A percentile compares a stretch with the other conserved stretches of the same genome.
phyloP scores from a whole-genome alignment of 2,113 vertebrate genomes.

The Vidua chalybeata region DNA sequence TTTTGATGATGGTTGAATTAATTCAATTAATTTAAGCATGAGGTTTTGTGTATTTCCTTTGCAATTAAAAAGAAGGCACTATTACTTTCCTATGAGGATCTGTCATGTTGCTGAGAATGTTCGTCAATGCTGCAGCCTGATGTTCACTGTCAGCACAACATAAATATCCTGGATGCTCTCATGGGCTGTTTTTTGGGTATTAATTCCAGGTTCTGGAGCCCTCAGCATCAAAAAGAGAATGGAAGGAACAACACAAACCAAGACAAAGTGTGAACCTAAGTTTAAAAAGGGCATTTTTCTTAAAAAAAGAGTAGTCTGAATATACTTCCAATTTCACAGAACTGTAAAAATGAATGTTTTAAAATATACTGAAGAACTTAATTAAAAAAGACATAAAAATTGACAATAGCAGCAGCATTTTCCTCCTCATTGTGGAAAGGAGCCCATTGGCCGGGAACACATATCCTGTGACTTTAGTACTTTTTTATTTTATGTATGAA shows the following conservation, averaged over 20 bases:
- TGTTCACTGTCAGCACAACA: neutral
- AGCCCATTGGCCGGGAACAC: neutral
- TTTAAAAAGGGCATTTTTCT: neutral
- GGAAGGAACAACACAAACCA: neutral
- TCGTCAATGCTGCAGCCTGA: constrained; percentile 29
- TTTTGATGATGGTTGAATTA: neutral
- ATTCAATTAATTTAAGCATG: neutral
- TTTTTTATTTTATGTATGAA: neutral
- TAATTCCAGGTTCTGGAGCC: neutral
- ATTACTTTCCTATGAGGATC: neutral
- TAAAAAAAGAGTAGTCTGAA: neutral
- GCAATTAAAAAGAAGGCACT: neutral
- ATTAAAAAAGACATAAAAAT: neutral
- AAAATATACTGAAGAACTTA: neutral
- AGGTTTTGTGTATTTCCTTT: neutral
- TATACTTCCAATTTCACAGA: neutral
- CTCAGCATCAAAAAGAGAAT: neutral
- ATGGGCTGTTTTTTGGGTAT: neutral
- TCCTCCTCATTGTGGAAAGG: neutral
- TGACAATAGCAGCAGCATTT: neutral
- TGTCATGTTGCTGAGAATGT: neutral
- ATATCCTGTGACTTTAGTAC: neutral
- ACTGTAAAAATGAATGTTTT: neutral
- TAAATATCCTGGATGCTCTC: neutral
- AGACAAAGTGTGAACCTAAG: neutral